Evolutionary conservation across 1,140 invertebrate genomes (phyloP), one percentile per base, ranked within the genome.

Genomic region (Tetragnatha versicolor): DNA sequence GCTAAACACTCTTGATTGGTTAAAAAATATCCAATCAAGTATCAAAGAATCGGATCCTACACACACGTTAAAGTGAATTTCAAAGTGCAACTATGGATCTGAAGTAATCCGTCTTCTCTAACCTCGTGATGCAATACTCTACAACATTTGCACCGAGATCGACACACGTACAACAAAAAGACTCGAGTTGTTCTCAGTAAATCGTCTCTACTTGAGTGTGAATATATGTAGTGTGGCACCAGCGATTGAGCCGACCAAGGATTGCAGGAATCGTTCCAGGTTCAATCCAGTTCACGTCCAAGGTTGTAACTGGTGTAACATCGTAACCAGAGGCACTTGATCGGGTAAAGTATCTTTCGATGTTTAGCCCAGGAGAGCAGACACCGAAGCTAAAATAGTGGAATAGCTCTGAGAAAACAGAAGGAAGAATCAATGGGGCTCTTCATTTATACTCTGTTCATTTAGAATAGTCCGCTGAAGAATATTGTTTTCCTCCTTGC

Each of bases 381-480:
- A 77, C 73, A 77, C 61, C 73, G 73, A 77, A 77, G 73, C 73
- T 77, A 77, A 66, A 77, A 77, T 37, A 66, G 73, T 77, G 73
- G 73, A 77, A 25, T 77, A 47, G 73, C 73, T 77, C 73, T 77
- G 47, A 27, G 66, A 65, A 20, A 39, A 58, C n/a, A 53, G 17
- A 7, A 17, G 17, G 6, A 42, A 17, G 7, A 42, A 42, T 45
- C 10, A 45, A 45, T 14, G n/a, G 12, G 1, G 3, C 42, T 2
- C 1, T 3, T 14, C n/a, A 2, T 2, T 14, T 45, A 45, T 14
- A 45, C n/a, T 45, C 12, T 2, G 3, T n/a, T 14, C 12, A 45
- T 45, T 1, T 45, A 45, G 1, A 45, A 14, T 45, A 14, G 12
- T 45, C 42, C 12, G 12, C 10, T 45, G 3, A 45, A 45, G 3